Conservation (phyloP, 2,888 invertebrate species). For the Harpalus rufipes region DNA sequence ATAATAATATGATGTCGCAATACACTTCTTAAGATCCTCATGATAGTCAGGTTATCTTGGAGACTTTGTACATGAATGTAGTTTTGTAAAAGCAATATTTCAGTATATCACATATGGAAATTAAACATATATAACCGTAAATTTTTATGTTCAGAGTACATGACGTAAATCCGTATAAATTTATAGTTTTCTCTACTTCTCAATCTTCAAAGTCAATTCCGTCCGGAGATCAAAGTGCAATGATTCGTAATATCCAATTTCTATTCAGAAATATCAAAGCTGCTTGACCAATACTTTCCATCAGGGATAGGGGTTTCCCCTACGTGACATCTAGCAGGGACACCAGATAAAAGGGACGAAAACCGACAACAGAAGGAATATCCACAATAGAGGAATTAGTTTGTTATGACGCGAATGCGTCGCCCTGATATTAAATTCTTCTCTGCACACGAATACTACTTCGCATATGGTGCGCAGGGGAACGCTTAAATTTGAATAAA, state of each 20-base stretch:
- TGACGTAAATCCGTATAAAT: not conserved
- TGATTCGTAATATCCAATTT: conserved; percentile 46
- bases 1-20: too few species aligned
- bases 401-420: conserved; percentile 27
- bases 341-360: not conserved
- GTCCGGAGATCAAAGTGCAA: conserved; percentile 14
- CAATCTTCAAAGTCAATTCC: not conserved
- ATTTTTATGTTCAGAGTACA: not conserved
- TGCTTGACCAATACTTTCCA: conserved; percentile 42
- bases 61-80: too few species aligned
- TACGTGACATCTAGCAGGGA: conserved; percentile 14
- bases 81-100: too few species aligned
- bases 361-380: conserved; percentile 1
- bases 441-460: not conserved
- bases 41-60: too few species aligned
- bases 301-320: not conserved
- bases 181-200: not conserved
- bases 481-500: conserved; percentile 43
- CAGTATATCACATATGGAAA: too few species aligned
- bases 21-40: too few species aligned
- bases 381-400: conserved; percentile 43
- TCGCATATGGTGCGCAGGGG: conserved; percentile 18
- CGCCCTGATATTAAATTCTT: conserved; percentile 42
- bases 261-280: conserved; percentile 48
- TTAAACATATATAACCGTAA: too few species aligned